Evolutionary conservation across 2,113 vertebrate genomes (phyloP), one percentile per base, ranked within the genome.

Genomic region (Odocoileus virginianus): DNA sequence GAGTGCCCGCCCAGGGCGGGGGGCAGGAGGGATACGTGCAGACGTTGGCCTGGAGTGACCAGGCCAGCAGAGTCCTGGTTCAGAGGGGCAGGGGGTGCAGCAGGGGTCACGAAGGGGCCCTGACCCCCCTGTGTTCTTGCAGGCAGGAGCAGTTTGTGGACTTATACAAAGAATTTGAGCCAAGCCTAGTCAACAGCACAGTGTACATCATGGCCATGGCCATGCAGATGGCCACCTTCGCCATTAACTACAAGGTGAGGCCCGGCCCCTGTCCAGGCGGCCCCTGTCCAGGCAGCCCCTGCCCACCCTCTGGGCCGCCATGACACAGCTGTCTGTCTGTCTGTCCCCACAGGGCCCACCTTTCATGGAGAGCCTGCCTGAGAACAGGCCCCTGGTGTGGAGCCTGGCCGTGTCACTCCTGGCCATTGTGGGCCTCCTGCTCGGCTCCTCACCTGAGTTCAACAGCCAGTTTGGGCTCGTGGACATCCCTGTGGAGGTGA

Each of bases 121-220:
- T 87, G 21, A 40, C 19, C 64, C 50, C 9, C 7, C 1, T 5
- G 9, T 17, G 47, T 60, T 23, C 16, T 85, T 43, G 43, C 88
- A 99, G 99, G 97, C 97, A 95, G 98, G 99, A 99, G 40, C 99
- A 98, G 58, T 99, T 99, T 98, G 99, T 99, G 96, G 99, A 99
- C 94, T 98, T 99, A 33, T 99, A 99, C 98, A 99, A 99, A 98
- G 99, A 99, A 84, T 99, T 99, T 96, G 99, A 99, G 98, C 99
- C 99, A 1, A 99, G 99, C 97, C 98, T 99, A 28, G 99, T 99
- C 81, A 99, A 99, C 99, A 99, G 99, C 98, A 99, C 99, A 0
- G 99, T 99, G 71, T 99, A 99, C 97, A 99, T 99, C 97, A 99
- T 99, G 99, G 99, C 99, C 10, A 99, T 99, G 99, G 99, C 99